Conservation (phyloP, 2,113 vertebrate species). For the Serilophus lunatus region DNA sequence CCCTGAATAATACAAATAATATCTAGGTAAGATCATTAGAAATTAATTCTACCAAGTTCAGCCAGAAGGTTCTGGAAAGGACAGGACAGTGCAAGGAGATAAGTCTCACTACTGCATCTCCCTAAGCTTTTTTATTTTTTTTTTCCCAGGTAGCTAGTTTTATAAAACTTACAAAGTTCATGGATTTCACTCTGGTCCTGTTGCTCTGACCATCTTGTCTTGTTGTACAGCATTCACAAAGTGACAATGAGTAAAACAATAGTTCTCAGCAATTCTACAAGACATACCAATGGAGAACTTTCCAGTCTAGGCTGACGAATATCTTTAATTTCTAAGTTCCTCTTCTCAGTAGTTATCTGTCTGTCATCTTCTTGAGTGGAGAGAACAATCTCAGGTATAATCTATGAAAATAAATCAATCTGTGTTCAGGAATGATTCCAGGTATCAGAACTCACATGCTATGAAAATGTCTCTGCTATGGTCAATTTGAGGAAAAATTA, state of each 20-base stretch:
- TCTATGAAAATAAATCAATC: not conserved
- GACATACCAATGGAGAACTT: not conserved
- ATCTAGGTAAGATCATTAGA: not conserved
- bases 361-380: not conserved
- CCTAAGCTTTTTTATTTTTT: not conserved
- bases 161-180: not conserved
- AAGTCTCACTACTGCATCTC: not conserved
- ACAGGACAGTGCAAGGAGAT: not conserved
- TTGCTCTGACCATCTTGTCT: not conserved
- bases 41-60: not conserved
- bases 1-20: not conserved
- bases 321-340: not conserved
- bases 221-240: not conserved
- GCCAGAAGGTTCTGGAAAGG: not conserved
- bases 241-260: rapidly evolving
- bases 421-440: not conserved
- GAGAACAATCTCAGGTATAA: not conserved
- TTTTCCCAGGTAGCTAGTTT: not conserved
- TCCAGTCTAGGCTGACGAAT: not conserved
- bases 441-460: not conserved
- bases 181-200: not conserved
- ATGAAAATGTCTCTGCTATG: not conserved
- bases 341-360: not conserved
- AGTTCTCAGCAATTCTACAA: not conserved
- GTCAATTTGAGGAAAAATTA: not conserved